A percentile compares a stretch with the other conserved stretches of the same genome.
Evolutionary conservation across 2,797 vertebrate genomes (phyloP).

Genomic region (Hyperoplus immaculatus): DNA sequence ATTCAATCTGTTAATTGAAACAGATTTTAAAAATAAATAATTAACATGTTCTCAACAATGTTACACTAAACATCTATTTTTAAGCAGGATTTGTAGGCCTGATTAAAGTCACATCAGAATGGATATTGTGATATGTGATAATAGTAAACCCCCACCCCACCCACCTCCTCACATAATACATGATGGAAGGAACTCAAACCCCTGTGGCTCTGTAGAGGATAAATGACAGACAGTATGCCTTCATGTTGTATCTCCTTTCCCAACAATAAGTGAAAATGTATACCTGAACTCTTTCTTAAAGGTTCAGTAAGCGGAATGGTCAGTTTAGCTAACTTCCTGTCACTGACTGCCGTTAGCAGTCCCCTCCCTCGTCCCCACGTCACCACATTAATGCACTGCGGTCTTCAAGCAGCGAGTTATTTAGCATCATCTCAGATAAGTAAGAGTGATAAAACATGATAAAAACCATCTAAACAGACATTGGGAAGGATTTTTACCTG

Average conservation of each 20-base stretch:
- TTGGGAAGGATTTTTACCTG: too few relatives aligned
- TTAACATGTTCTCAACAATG: background rate
- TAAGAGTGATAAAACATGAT: too few relatives aligned
- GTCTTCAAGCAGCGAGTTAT: too few relatives aligned
- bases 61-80: background rate
- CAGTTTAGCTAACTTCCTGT: too few relatives aligned
- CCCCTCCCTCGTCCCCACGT: too few relatives aligned
- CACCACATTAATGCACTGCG: too few relatives aligned
- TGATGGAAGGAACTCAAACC: background rate
- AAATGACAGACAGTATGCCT: background rate
- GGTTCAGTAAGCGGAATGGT: too few relatives aligned
- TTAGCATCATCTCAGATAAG: too few relatives aligned
- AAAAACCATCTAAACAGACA: too few relatives aligned
- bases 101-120: background rate
- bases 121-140: background rate
- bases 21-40: background rate
- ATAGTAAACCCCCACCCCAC: background rate
- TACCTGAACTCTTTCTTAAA: background rate
- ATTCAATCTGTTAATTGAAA: background rate
- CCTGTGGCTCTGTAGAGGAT: background rate
- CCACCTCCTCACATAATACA: background rate
- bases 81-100: background rate
- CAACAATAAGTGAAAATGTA: background rate
- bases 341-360: too few relatives aligned
- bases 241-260: background rate